These are phyloP conservation scores for Drosophila atroscutellata DNA, from an alignment of 2,888 invertebrate genomes.

Conservation along the genomic window DNA sequence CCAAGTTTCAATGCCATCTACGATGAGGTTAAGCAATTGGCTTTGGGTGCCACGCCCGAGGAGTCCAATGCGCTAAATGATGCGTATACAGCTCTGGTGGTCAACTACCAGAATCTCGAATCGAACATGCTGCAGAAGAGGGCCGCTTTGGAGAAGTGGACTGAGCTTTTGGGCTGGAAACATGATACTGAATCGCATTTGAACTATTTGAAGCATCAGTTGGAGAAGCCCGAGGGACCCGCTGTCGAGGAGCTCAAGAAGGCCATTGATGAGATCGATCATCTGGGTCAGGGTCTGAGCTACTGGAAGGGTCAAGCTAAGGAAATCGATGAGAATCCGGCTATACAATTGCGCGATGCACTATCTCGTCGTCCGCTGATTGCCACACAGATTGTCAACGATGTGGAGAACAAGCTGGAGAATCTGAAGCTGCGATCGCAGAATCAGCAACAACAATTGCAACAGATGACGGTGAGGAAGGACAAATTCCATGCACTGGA, in stretches of 20 bases:
- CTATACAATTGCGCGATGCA: conserved; percentile 89
- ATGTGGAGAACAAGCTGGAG: conserved; percentile 90
- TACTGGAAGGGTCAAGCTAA: conserved; percentile 90
- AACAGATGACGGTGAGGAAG: conserved; percentile 91
- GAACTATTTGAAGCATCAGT: conserved; percentile 91
- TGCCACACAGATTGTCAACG: conserved; percentile 90
- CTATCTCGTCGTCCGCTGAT: conserved; percentile 89
- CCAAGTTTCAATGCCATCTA: conserved; percentile 91
- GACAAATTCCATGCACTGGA: conserved; percentile 91
- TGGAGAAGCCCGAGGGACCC: conserved; percentile 90
- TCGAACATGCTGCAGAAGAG: conserved; percentile 91
- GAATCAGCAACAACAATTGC: conserved; percentile 88
- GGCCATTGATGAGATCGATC: conserved; percentile 89
- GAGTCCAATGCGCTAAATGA: conserved; percentile 91
- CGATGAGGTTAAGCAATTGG: conserved; percentile 92
- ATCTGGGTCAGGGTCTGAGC: conserved; percentile 88
- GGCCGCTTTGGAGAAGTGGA: conserved; percentile 91
- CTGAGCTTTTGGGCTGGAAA: conserved; percentile 92
- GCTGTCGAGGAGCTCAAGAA: conserved; percentile 89
- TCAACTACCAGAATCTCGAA: conserved; percentile 91
- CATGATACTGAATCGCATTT: conserved; percentile 92
- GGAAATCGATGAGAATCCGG: conserved; percentile 89
- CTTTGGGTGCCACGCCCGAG: conserved; percentile 89
- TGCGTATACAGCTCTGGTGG: conserved; percentile 90
- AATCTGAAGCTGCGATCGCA: conserved; percentile 89